Conservation (phyloP, 2,797 vertebrate species). For the Apogon talboti region DNA sequence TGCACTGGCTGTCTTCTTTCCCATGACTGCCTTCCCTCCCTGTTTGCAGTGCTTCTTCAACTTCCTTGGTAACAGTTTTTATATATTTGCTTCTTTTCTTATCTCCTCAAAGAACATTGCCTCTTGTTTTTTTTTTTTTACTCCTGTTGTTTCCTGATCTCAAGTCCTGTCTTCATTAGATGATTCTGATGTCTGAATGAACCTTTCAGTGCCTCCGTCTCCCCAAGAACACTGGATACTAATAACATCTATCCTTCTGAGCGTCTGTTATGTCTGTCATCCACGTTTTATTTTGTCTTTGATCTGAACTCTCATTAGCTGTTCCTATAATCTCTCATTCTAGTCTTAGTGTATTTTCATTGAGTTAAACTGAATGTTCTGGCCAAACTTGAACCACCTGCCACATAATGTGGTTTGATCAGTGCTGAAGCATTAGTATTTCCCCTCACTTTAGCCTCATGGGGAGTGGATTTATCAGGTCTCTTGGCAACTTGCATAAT, state of each 20-base stretch:
- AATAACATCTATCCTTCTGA: conserved; percentile 13
- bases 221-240: not conserved
- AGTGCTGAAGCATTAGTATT: too few species aligned
- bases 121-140: conserved; percentile 35
- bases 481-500: too few species aligned
- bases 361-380: not conserved
- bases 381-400: not conserved
- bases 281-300: conserved; percentile 21
- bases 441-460: too few species aligned
- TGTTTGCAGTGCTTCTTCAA: conserved; percentile 4
- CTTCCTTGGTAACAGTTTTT: conserved; percentile 30
- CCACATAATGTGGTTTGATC: too few species aligned
- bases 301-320: conserved; percentile 14
- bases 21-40: not conserved
- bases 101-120: conserved; percentile 12
- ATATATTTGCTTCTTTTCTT: conserved; percentile 11
- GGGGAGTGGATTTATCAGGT: too few species aligned
- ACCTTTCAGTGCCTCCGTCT: not conserved
- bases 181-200: conserved; percentile 12
- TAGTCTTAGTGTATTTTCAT: not conserved
- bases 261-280: not conserved
- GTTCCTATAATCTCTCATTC: not conserved
- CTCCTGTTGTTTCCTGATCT: conserved; percentile 33
- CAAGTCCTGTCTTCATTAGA: conserved; percentile 6
- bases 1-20: not conserved